Conservation (phyloP, 2,888 invertebrate species). For the Synergus itoensis region DNA sequence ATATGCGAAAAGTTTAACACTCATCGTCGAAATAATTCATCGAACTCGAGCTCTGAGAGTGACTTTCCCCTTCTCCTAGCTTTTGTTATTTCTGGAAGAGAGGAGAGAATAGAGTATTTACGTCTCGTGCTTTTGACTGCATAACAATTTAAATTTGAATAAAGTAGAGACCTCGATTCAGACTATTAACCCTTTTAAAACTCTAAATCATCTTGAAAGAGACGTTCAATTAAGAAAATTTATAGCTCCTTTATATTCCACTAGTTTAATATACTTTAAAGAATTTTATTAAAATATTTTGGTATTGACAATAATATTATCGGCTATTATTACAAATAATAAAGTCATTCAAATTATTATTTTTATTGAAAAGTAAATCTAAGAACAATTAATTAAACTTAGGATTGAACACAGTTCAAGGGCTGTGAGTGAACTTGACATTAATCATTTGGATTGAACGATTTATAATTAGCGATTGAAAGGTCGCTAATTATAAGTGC, state of each 20-base stretch:
- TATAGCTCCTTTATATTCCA: neutral
- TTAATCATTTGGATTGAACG: neutral
- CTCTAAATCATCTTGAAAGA: neutral
- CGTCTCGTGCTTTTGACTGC: constrained; percentile 3
- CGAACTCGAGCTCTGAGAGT: neutral
- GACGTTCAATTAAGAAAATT: neutral
- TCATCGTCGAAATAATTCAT: neutral
- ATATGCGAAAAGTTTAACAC: neutral
- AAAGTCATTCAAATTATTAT: neutral
- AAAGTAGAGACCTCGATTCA: neutral
- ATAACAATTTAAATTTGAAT: neutral
- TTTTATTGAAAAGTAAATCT: neutral
- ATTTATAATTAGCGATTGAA: constrained; percentile 10
- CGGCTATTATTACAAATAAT: neutral
- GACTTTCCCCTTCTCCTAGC: neutral
- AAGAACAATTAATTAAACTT: neutral
- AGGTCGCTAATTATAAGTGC: neutral
- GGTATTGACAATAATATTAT: neutral
- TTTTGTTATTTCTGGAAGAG: constrained; percentile 1
- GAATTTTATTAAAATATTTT: neutral
- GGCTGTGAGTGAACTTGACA: neutral
- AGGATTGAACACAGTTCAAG: constrained; percentile 10
- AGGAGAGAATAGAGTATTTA: neutral
- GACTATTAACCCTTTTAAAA: neutral
- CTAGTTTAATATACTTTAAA: neutral